phyloP scores from a whole-genome alignment of 1,140 invertebrate genomes.

The Penaeus vannamei region DNA sequence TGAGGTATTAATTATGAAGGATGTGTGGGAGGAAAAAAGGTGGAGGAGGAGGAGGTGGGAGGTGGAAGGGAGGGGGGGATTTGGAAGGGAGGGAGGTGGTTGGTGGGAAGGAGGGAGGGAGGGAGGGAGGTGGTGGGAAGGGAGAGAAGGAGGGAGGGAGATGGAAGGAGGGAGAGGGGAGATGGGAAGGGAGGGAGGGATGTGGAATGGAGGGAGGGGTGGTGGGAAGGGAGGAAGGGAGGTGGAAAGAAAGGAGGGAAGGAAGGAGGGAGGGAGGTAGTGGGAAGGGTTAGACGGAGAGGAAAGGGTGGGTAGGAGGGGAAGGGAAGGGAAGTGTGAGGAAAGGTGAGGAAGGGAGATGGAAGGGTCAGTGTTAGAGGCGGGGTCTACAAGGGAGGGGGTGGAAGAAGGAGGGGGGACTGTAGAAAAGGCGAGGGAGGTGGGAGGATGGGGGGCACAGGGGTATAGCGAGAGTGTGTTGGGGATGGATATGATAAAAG shows the following conservation, averaged over 20 bases:
- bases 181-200: too few species aligned
- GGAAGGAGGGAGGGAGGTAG: not conserved
- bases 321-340: too few species aligned
- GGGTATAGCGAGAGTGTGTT: not conserved
- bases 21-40: constrained; percentile 3
- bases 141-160: not conserved
- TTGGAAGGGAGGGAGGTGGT: not conserved
- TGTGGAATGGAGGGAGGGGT: too few species aligned
- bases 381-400: too few species aligned
- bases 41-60: not conserved
- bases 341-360: too few species aligned
- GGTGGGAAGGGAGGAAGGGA: not conserved
- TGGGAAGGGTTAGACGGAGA: not conserved
- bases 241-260: not conserved
- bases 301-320: too few species aligned
- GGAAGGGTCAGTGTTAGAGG: not conserved
- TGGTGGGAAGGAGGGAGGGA: too few species aligned
- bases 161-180: too few species aligned
- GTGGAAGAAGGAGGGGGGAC: not conserved
- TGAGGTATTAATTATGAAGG: not conserved
- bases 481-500: not conserved
- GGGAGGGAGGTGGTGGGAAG: not conserved
- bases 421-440: not conserved
- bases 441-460: not conserved
- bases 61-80: not conserved